Evolutionary conservation across 2,888 invertebrate genomes (phyloP), one percentile per base, ranked within the genome.

Genomic region (Aporophyla lueneburgensis): DNA sequence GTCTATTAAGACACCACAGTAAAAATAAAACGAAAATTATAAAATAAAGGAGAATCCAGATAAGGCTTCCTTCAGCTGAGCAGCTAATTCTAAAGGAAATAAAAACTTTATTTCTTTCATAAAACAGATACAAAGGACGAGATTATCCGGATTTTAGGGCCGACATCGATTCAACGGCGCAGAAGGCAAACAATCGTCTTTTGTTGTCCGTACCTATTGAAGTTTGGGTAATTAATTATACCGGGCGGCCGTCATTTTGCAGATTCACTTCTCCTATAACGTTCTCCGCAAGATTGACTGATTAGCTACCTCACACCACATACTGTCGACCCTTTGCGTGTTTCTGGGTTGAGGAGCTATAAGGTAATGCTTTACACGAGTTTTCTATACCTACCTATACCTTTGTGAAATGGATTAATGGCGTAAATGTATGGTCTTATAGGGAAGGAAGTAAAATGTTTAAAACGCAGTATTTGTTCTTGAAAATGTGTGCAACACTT

Each of bases 111-210:
- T 93, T 95, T 94, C 94, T 95, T 94, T 93, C 92, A 93, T 93
- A 93, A 93, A 94, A 94, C 91, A 92, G 93, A 94, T 93, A 95
- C 95, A 95, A 95, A 94, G 92, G 92, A 92, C 89, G 91, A 94
- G 95, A 95, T 95, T 95, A 95, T 95, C 94, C 93, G 94, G 94
- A 93, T 93, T 94, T 93, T 93, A 93, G 93, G 93, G 92, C 93
- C 92, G 92, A 92, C 94, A 94, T 94, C 93, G 95, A 94, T 94
- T 94, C 94, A 93, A 90, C 92, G 93, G 93, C 91, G 93, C 88
- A 93, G 93, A 94, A 93, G 92, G 94, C 94, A 95, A 95, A 96
- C 95, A 95, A 96, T 95, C 93, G 93, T 92, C 95, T 95, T 94
- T 96, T 96, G 96, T 95, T 92, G 92, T 90, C 92, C 89, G 89